Base-by-base conservation (phyloP, 2,113 vertebrate species). In the Alaudala cheleensis region DNA sequence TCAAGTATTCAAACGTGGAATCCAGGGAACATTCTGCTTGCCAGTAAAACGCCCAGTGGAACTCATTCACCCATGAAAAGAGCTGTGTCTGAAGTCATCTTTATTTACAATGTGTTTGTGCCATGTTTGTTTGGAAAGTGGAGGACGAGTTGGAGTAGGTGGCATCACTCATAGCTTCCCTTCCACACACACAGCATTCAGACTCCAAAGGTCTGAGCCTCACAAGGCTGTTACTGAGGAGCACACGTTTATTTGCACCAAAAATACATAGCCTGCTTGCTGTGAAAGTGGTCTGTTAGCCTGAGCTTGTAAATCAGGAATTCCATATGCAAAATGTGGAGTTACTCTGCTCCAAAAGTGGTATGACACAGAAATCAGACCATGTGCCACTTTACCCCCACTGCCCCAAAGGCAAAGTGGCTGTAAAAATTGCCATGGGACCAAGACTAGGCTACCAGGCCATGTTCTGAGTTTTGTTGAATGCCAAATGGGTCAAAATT, bases 101-200 rank as follows among this genome's bases (percentile, higher is more conserved):
- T 93, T 93, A 95, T 95, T 93, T 96, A 92, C 71, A 95, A 91
- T 86, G 86, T 93, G 84, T 95, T 96, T 96, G 91, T 88, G 88
- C 94, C 88, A 50, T 87, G 92, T 95, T 92, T 87, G 83, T 93
- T 93, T 96, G 93, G 89, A 65, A 93, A 93, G 77, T 23, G 60
- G 72, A 96, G 53, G 93, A 95, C 5, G 16, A 95, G 61, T 6
- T 95, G 82, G 88, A 93, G 90, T 60, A 93, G 95, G 92, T 80
- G 86, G 88, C 85, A 96, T 97, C 95, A 94, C 87, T 96, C 82
- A 86, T 16, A 76, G 92, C 72, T 96, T 94, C 88, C 92, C 81
- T 83, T 93, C 91, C 88, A 90, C 79, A 83, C 76, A 17, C 44
- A 24, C 66, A 40, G 18, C 61, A 44, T 81, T 79, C 92, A 91